Evolutionary conservation across 2,113 vertebrate species (phyloP).

Genomic region (Dunckerocampus dactyliophorus): DNA sequence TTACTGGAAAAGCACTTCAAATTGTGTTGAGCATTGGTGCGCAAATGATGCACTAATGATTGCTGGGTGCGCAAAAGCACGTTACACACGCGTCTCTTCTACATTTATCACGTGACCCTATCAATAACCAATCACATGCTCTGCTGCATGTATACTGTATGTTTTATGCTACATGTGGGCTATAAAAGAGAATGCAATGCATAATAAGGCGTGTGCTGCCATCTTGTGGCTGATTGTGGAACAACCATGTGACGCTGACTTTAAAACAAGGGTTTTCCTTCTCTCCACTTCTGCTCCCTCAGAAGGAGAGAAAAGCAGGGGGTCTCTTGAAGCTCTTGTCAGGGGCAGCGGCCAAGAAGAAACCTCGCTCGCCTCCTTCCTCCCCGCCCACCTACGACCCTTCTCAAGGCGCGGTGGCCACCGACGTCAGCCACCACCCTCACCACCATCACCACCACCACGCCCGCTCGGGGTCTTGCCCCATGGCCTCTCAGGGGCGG

Average conservation of each 20-base stretch:
- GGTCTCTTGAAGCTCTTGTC: conserved; percentile 92
- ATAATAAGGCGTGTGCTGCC: conserved; percentile 16
- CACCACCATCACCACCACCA: conserved; percentile 69
- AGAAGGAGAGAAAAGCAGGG: conserved; percentile 95
- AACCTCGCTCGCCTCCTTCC: conserved; percentile 87
- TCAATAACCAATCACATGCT: no score
- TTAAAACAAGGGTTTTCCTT: neutral
- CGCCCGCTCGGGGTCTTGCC: conserved; percentile 88
- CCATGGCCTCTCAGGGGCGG: conserved; percentile 75
- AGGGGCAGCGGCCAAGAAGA: conserved; percentile 92
- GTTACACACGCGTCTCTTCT: no score
- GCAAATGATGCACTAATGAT: no score
- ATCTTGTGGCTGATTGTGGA: conserved; percentile 27
- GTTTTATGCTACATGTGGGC: no score
- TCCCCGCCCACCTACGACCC: conserved; percentile 87
- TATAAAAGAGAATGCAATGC: no score
- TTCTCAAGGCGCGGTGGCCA: conserved; percentile 74
- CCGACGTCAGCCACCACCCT: conserved; percentile 66
- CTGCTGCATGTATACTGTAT: no score
- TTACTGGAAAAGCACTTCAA: no score
- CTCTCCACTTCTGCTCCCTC: conserved; percentile 32
- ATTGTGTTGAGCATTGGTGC: no score
- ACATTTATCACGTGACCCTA: no score
- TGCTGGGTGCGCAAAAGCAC: no score
- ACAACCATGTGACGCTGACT: neutral